A percentile compares a stretch with the other conserved stretches of the same genome.
phyloP scores from a whole-genome alignment of 2,888 invertebrate species.

The Ichneumoninae sp. region DNA sequence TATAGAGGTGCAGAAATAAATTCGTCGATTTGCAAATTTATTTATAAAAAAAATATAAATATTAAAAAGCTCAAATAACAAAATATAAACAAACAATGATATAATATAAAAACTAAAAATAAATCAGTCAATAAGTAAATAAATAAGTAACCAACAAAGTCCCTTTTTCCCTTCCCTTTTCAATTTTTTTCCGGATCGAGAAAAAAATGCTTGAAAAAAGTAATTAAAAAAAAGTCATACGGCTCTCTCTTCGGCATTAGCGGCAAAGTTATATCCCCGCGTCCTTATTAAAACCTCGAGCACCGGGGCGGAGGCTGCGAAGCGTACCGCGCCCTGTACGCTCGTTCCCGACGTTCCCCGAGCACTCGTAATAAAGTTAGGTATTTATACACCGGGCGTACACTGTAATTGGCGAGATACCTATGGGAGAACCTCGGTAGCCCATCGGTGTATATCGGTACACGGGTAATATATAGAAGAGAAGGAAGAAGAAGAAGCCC shows the following conservation, averaged over 20 bases:
- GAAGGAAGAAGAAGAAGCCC: slow-evolving; percentile 37
- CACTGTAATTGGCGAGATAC: slow-evolving; percentile 77
- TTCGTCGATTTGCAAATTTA: no score
- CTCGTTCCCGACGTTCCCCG: slow-evolving; percentile 19
- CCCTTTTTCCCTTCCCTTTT: background rate
- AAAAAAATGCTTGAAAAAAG: background rate
- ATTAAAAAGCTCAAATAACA: no score
- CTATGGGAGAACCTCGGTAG: slow-evolving; percentile 13
- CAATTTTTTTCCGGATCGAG: background rate
- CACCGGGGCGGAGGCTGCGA: slow-evolving; percentile 43
- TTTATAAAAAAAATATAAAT: no score
- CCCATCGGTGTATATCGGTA: slow-evolving; percentile 11
- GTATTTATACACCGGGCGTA: slow-evolving; percentile 76
- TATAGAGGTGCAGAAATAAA: background rate
- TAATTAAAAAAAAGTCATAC: slow-evolving; percentile 23
- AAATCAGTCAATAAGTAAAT: background rate
- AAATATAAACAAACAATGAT: no score
- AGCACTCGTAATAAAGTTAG: slow-evolving; percentile 58
- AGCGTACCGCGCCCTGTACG: slow-evolving; percentile 43
- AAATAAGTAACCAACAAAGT: background rate
- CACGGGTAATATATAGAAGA: slow-evolving; percentile 6
- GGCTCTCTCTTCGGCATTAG: slow-evolving; percentile 19
- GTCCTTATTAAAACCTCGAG: slow-evolving; percentile 53
- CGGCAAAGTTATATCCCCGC: slow-evolving; percentile 46
- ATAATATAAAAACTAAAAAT: no score